Evolutionary conservation across 2,797 vertebrate genomes (phyloP), one percentile per base, ranked within the genome.

Genomic region (Lateolabrax maculatus): DNA sequence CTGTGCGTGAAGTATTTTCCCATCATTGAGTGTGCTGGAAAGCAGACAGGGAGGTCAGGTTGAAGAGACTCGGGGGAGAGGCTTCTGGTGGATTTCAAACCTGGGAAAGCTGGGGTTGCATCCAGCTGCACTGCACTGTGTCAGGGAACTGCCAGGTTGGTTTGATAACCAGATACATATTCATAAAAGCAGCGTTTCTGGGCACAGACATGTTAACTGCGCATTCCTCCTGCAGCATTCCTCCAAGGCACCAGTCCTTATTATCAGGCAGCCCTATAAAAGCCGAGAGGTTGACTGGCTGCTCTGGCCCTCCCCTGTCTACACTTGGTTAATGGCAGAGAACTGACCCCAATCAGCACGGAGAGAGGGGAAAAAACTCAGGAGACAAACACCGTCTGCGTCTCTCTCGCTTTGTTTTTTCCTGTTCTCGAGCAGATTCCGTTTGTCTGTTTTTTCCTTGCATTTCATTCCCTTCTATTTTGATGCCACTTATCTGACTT

Each of bases 221-320:
- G 25, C 81, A 86, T 87, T 92, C 88, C 81, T 75, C 29, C 52
- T 3, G 69, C 78, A 68, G 84, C 90, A 93, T 93, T 93, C 93
- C 92, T 91, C 68, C 12, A 56, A 87, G 93, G 93, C 93, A 91
- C 91, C 86, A 79, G 88, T 61, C 77, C 86, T 90, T 90, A 90
- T 93, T 92, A 93, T 92, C 93, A 87, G 80, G 37, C 89, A 65
- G 83, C 81, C 84, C 75, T 82, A 74, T 91, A 85, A 90, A 92
- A 91, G 89, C 76, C 9, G 61, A 77, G 85, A 75, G 86, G 89
- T 77, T 44, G 62, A 36, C 83, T 16, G 80, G 48, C 79, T 48
- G 77, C 81, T 87, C 80, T 9, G 61, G 49, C 71, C 76, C 84
- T 70, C 77, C 83, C 78, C 71, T 36, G 85, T 80, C 89, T 90